Percentiles rank a stretch among this genome's conserved stretches.
phyloP scores from a whole-genome alignment of 2,113 vertebrate species.

The Vimba vimba region DNA sequence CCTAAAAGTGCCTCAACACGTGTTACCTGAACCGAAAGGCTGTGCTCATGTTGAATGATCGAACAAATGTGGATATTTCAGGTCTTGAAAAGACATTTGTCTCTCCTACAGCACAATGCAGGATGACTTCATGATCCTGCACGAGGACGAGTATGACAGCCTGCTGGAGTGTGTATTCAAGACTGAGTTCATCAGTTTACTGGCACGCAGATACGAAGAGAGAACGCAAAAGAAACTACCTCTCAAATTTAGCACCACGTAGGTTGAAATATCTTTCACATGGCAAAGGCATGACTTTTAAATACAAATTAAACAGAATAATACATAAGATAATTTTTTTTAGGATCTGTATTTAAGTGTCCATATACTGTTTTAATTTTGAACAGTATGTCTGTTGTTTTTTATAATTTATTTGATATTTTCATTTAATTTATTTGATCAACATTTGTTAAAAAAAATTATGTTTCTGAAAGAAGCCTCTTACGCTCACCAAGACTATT shows the following conservation, averaged over 20 bases:
- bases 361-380: no score
- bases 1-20: neutral
- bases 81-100: neutral
- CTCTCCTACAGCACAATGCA: conserved; percentile 83
- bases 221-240: conserved; percentile 92
- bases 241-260: conserved; percentile 95
- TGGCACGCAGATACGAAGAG: conserved; percentile 90
- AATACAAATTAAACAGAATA: neutral
- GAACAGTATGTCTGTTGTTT: no score
- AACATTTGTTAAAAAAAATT: no score
- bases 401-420: no score
- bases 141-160: conserved; percentile 97
- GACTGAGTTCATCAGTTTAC: conserved; percentile 94
- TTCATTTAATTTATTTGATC: no score
- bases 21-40: neutral
- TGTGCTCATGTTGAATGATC: neutral
- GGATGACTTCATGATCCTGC: conserved; percentile 91
- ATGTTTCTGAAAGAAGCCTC: no score
- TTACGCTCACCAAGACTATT: neutral
- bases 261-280: conserved; percentile 66
- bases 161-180: conserved; percentile 95
- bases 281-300: neutral
- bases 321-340: neutral
- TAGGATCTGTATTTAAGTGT: no score
- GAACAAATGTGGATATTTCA: conserved; percentile 5